A percentile compares a stretch with the other conserved stretches of the same genome.
Conservation (phyloP, 2,888 invertebrate species). For the Gerris lacustris region DNA sequence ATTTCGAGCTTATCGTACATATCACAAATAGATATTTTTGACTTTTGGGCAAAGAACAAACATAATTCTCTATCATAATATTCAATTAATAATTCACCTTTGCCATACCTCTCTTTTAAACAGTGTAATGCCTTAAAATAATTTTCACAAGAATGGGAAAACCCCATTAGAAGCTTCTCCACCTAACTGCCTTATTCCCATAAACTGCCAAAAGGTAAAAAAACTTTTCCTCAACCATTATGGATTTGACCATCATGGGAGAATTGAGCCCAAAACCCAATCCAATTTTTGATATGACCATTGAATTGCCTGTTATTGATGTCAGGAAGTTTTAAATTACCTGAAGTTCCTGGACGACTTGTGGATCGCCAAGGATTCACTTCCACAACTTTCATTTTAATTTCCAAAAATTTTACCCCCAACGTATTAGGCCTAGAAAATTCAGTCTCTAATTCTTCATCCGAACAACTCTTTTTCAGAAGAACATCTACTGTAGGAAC, state of each 20-base stretch:
- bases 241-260: conserved; percentile 30
- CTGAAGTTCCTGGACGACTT: background rate
- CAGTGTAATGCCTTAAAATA: conserved; percentile 28
- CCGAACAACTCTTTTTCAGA: background rate
- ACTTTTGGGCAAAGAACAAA: conserved; percentile 20
- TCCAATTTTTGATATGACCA: conserved; percentile 28
- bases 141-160: conserved; percentile 28
- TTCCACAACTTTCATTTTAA: background rate
- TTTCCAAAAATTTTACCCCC: background rate
- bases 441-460: background rate
- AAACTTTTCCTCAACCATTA: conserved; percentile 30
- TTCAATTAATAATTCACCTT: conserved; percentile 28
- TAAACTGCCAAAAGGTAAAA: conserved; percentile 27
- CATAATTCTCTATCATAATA: background rate
- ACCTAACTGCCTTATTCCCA: conserved; percentile 25
- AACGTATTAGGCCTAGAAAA: background rate
- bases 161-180: conserved; percentile 27
- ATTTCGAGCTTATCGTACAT: conserved; percentile 32
- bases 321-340: background rate
- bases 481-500: background rate
- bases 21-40: conserved; percentile 9
- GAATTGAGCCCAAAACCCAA: conserved; percentile 30
- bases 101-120: conserved; percentile 24
- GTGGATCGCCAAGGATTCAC: background rate
- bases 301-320: conserved; percentile 25